Conservation (phyloP, 2,113 vertebrate genomes). For the human region GRCh38 chr1:64015501-64016000, state of each 20-base stretch:
- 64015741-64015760: neutral
- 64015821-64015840: neutral
- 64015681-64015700: neutral
- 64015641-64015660: neutral
- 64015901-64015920: neutral
- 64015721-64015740: neutral
- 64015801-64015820: neutral
- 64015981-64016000: neutral
- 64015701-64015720: neutral
- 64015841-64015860: neutral
- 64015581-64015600: neutral
- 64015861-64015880: neutral
- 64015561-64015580: neutral
- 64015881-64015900: neutral
- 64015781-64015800: neutral
- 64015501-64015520: neutral
- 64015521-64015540: neutral
- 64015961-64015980: neutral
- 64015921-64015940: neutral
- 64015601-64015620: neutral
- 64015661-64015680: neutral
- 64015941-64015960: neutral
- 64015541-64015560: neutral
- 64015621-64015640: neutral
- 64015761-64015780: neutral